Evolutionary conservation across 2,113 vertebrate genomes (phyloP).

Genomic region (Butorides virescens): DNA sequence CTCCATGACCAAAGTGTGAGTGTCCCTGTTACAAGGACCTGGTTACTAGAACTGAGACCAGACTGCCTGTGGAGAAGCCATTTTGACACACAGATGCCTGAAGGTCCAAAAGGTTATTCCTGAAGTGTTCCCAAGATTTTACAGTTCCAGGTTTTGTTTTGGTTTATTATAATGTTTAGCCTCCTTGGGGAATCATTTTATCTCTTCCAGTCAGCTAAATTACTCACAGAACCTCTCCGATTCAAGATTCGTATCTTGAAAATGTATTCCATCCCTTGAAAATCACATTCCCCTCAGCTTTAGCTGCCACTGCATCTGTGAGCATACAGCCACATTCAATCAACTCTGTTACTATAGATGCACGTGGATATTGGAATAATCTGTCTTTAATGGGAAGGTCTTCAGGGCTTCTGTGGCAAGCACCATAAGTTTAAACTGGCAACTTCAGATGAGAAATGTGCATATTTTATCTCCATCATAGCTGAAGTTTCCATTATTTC

Average conservation of each 20-base stretch:
- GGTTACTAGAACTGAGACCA: neutral
- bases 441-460: constrained; percentile 29
- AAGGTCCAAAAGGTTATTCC: neutral
- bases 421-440: constrained; percentile 33
- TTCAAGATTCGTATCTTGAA: neutral
- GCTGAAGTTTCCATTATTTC: constrained; percentile 37
- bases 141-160: neutral
- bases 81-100: neutral
- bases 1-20: fast-evolving
- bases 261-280: neutral
- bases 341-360: neutral
- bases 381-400: constrained; percentile 1
- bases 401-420: constrained; percentile 6
- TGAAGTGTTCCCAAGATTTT: neutral
- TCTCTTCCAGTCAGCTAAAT: neutral
- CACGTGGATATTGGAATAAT: neutral
- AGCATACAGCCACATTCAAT: neutral
- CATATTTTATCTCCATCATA: constrained; percentile 18
- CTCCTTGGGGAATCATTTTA: neutral
- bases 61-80: fast-evolving
- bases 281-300: neutral
- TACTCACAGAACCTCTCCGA: neutral
- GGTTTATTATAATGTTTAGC: neutral
- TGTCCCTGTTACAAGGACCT: neutral
- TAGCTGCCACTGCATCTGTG: neutral